Percentiles rank a stretch among this genome's conserved stretches.
Conservation (phyloP, 2,888 invertebrate species). For the Lottia gigantea region DNA sequence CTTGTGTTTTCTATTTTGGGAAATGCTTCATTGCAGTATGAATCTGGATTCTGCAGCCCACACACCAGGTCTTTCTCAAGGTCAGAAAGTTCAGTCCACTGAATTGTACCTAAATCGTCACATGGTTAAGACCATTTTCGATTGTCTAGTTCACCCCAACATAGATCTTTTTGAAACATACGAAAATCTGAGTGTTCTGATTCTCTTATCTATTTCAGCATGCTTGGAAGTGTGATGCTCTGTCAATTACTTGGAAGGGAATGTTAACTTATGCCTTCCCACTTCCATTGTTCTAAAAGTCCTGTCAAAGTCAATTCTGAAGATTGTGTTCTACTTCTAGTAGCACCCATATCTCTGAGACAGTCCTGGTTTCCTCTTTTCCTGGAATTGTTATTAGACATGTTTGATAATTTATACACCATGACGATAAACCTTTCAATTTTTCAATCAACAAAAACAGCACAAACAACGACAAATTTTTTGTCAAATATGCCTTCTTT, state of each 20-base stretch:
- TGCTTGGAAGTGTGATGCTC: not conserved
- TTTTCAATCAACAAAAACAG: too few relatives aligned
- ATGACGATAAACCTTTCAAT: too few relatives aligned
- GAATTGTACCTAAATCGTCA: not conserved
- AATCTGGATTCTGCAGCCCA: conserved; percentile 1
- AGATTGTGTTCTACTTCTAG: not conserved
- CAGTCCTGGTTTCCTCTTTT: conserved; percentile 4
- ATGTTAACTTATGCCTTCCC: not conserved
- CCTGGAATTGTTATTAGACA: conserved; percentile 1
- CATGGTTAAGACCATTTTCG: not conserved
- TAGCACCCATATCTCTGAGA: not conserved
- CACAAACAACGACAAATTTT: too few relatives aligned
- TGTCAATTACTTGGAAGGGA: not conserved
- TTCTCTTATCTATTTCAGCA: not conserved
- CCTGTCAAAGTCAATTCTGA: not conserved
- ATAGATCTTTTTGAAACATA: conserved; percentile 1
- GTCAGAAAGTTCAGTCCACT: not conserved
- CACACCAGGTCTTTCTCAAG: not conserved
- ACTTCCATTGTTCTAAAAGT: not conserved
- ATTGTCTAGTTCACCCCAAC: not conserved
- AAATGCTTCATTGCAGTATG: conserved; percentile 5
- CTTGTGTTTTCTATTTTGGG: conserved; percentile 1
- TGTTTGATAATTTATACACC: too few relatives aligned
- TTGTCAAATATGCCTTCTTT: too few relatives aligned
- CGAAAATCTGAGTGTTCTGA: not conserved